Base-by-base conservation (phyloP, 1,140 invertebrate species). In the Mya arenaria region DNA sequence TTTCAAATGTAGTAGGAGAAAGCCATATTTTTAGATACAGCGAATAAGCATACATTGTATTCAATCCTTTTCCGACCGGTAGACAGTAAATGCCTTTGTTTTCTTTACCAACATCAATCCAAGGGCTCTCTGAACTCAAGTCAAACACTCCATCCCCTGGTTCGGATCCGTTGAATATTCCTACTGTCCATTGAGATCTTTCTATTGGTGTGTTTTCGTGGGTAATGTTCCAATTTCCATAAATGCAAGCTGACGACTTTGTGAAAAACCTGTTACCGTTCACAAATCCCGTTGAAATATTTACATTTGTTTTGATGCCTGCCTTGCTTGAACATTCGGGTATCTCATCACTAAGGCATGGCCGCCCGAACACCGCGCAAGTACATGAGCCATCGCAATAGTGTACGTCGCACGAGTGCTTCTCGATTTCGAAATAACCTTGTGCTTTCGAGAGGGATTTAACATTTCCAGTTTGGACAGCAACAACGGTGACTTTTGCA, bases 111-210 rank as follows among this genome's bases (percentile, higher is more conserved):
- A 74, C 55, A 60, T 74, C 71, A n/a, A 28, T 74, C 71, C 71
- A 74, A 6, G 71, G 71, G 17, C 15, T 74, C 25, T 60, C 71
- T 19, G 19, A n/a, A 25, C 25, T 36, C 13, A 60, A n/a, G 44
- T 52, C 30, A 15, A 72, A 74, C 17, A 74, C 34, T 25, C 52
- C 71, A 25, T 39, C 55, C 19, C 71, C 71, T 15, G 32, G 25
- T 10, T 19, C 10, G 10, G 52, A 23, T 37, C 34, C 1, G 41
- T 28, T 34, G 17, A 28, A 41, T 13, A 74, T 28, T 13, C 71
- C 71, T 37, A 74, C 62, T 25, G 32, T 74, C 71, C 71, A 74
- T 60, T 74, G 55, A 60, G 58, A 74, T 60, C 71, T 58, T 36
- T 60, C 36, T 37, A 74, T 60, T 3, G 62, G 2, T 8, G 25